phyloP scores from a whole-genome alignment of 2,797 vertebrate species.

The Mus minutoides region DNA sequence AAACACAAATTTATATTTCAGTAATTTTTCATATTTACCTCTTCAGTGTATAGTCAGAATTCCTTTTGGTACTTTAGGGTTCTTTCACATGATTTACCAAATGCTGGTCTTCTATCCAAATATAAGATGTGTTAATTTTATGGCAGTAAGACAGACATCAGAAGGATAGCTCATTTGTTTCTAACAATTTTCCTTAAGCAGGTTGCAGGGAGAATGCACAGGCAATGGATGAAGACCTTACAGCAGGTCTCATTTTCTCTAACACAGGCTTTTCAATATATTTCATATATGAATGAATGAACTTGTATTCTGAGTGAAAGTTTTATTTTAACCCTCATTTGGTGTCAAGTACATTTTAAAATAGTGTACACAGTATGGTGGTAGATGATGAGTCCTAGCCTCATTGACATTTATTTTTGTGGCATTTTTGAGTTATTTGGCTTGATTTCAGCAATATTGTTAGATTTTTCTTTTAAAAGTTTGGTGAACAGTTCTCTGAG shows the following conservation, averaged over 20 bases:
- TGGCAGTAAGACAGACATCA: not conserved
- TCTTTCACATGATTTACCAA: not conserved
- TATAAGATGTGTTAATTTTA: not conserved
- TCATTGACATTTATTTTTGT: not conserved
- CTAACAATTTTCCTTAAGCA: not conserved
- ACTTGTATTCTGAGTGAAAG: not conserved
- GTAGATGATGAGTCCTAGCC: not conserved
- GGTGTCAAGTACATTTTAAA: rapidly evolving
- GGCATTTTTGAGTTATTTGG: not conserved
- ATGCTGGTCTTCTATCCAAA: not conserved
- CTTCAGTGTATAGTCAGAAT: not conserved
- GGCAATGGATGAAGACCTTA: not conserved
- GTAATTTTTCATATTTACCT: not conserved
- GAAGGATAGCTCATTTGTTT: not conserved
- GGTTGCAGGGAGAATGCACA: not conserved
- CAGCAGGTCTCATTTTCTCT: constrained; percentile 31
- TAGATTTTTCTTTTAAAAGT: not conserved
- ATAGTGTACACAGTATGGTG: not conserved
- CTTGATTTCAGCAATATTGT: not conserved
- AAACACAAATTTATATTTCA: not conserved
- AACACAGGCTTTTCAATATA: not conserved
- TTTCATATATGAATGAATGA: constrained; percentile 42
- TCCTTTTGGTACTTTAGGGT: constrained; percentile 28
- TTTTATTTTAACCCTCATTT: constrained; percentile 5
- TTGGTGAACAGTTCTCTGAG: not conserved